These are phyloP conservation scores for Taurulus bubalis DNA, from an alignment of 2,113 vertebrate genomes.

Conservation along the genomic window DNA sequence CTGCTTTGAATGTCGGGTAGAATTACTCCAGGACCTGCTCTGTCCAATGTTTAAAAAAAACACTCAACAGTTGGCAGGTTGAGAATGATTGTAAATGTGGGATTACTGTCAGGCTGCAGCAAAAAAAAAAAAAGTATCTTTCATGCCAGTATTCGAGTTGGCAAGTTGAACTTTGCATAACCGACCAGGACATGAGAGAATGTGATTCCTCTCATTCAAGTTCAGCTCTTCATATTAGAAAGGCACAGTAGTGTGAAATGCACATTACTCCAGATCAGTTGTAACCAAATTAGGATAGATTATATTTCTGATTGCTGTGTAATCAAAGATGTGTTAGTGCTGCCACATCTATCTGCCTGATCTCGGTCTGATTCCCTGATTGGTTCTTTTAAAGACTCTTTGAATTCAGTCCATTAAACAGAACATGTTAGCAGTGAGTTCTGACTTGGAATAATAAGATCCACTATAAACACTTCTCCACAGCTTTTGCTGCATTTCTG, in stretches of 20 bases:
- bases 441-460: neutral
- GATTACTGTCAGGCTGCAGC: slow-evolving; percentile 48
- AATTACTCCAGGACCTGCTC: slow-evolving; percentile 32
- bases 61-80: slow-evolving; percentile 39
- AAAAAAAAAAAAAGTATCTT: slow-evolving; percentile 33
- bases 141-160: slow-evolving; percentile 39
- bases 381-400: slow-evolving; percentile 8
- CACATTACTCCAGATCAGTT: neutral
- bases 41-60: slow-evolving; percentile 39
- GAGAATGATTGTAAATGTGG: slow-evolving; percentile 53
- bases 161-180: slow-evolving; percentile 37
- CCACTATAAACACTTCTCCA: neutral
- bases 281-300: slow-evolving; percentile 22
- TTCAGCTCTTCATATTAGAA: slow-evolving; percentile 30
- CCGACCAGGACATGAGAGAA: slow-evolving; percentile 21
- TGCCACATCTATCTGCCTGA: neutral
- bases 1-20: slow-evolving; percentile 26
- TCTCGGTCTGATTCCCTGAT: slow-evolving; percentile 11
- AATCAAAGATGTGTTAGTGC: slow-evolving; percentile 33
- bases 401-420: neutral
- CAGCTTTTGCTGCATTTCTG: neutral
- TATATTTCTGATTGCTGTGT: slow-evolving; percentile 21
- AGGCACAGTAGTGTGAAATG: neutral
- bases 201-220: slow-evolving; percentile 24
- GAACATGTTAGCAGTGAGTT: neutral